Evolutionary conservation across 2,888 invertebrate genomes (phyloP).

Genomic region (Drosophila trichaetosa): DNA sequence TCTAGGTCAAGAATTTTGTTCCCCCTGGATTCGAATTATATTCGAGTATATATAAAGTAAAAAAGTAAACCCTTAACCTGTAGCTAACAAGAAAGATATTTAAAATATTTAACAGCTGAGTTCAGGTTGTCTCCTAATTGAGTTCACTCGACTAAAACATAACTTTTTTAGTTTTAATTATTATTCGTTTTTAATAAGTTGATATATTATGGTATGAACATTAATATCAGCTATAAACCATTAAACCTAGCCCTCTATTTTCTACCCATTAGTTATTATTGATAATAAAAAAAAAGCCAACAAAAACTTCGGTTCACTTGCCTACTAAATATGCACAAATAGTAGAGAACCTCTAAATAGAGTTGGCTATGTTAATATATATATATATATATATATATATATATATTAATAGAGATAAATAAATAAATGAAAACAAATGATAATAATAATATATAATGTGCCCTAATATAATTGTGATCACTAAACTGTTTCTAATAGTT

Average conservation of each 20-base stretch:
- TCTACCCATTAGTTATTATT: conserved; percentile 19
- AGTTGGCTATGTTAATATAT: neutral
- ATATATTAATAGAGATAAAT: neutral
- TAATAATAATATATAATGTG: neutral
- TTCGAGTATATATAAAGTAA: neutral
- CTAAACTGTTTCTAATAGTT: neutral
- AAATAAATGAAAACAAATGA: neutral
- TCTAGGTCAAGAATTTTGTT: neutral
- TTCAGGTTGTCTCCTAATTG: neutral
- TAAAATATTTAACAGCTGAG: neutral
- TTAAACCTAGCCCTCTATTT: neutral
- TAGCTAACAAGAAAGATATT: neutral
- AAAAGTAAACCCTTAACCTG: neutral
- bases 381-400: neutral
- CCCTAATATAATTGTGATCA: too few relatives aligned
- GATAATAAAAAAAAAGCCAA: conserved; percentile 7
- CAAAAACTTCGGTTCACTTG: conserved; percentile 7
- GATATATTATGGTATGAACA: neutral
- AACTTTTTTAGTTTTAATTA: neutral
- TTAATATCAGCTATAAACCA: neutral
- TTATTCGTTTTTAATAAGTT: neutral
- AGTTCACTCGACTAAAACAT: neutral
- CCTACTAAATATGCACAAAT: conserved; percentile 24
- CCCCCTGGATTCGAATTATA: neutral
- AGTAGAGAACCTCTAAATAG: conserved; percentile 8